phyloP scores from a whole-genome alignment of 2,797 vertebrate genomes.

The Coendou prehensilis region DNA sequence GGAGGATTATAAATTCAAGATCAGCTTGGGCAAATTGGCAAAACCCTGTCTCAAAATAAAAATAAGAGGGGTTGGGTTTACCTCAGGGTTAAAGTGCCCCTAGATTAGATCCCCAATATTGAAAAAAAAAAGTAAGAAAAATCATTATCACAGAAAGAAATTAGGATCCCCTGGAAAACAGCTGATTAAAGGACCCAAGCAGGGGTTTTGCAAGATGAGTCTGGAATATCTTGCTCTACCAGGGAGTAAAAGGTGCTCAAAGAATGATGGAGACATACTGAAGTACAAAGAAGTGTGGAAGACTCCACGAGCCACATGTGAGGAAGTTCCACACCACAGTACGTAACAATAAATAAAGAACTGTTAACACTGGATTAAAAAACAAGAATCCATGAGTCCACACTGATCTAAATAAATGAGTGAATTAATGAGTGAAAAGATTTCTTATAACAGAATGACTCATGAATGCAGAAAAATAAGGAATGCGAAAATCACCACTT shows the following conservation, averaged over 20 bases:
- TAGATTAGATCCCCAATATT: not conserved
- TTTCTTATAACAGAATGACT: not conserved
- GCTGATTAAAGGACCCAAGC: not conserved
- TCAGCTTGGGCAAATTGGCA: not conserved
- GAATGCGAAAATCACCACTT: slow-evolving; percentile 11
- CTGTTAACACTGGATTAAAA: not conserved
- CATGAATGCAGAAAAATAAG: not conserved
- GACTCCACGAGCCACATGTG: not conserved
- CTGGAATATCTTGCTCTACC: not conserved
- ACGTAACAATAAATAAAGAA: not conserved
- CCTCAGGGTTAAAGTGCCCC: not conserved
- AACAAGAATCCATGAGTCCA: not conserved
- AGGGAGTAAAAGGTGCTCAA: not conserved
- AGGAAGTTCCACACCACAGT: not conserved
- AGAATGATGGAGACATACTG: not conserved
- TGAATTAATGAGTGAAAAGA: not conserved
- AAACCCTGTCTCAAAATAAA: not conserved
- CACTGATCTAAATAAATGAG: not conserved
- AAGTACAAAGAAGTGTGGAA: not conserved
- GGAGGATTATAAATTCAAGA: not conserved
- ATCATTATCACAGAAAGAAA: not conserved
- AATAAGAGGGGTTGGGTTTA: not conserved
- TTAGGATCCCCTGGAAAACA: not conserved
- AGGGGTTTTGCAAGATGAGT: not conserved
- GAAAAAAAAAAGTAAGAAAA: not conserved